Conservation (phyloP, 2,113 vertebrate species). For the human region GRCh38 chr5:169502001-169502500, state of each 20-base stretch:
- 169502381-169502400: background rate
- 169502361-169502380: background rate
- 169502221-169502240: conserved; percentile 24
- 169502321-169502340: background rate
- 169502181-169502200: background rate
- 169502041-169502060: background rate
- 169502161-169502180: background rate
- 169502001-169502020: background rate
- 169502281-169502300: background rate
- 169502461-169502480: background rate
- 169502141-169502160: background rate
- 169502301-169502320: conserved; percentile 23
- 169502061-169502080: background rate
- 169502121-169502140: background rate
- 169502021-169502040: background rate
- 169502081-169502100: background rate
- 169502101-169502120: background rate
- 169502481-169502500: background rate
- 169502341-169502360: conserved; percentile 30
- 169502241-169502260: conserved; percentile 12
- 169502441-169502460: background rate
- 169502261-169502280: background rate
- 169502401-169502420: background rate
- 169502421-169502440: background rate
- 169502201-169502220: background rate